Base-by-base conservation (phyloP, 2,113 vertebrate species). In the Ranitomeya variabilis region DNA sequence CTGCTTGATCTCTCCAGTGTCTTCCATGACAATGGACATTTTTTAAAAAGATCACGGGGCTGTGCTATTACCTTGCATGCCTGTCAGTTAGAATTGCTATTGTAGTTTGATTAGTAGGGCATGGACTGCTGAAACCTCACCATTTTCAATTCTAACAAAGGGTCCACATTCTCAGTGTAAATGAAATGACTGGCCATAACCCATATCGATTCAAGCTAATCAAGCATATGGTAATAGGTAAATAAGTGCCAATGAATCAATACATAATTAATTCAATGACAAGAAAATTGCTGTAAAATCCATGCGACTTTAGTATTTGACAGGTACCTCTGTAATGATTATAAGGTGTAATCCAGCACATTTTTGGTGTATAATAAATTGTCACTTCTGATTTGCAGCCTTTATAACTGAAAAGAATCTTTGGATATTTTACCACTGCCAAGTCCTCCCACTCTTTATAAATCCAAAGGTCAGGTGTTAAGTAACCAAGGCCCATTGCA, bases 401-500 rank as follows among this genome's bases (percentile, higher is more conserved):
- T 83, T 85, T 86, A 16, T 45, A 51, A 77, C 55, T 79, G 18
- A 10, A 69, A 7, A n/a, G 52, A 67, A 79, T 67, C 62, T 54
- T 26, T 85, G 71, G 18, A n/a, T 66, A 15, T 77, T 89, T 55
- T 84, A 74, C 73, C 10, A n/a, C 74, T 83, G 79, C 71, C 57
- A 69, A 74, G 9, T 73, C 52, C 80, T 83, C 87, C 80, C 82
- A 84, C 82, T 85, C 64, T 69, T 85, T 45, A 59, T 85, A 69
- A 89, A 85, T 89, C 82, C 77, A 89, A 89, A 89, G 87, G 81
- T 89, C 79, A 85, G 54, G 59, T 78, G 67, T 89, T 78, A 89
- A 85, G 23, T 79, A 84, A 79, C 80, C 87, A 89, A 89, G 87
- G 87, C 67, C 87, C 82, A 78, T 89, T 89, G 87, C 87, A 89